Evolutionary conservation across 2,113 vertebrate genomes (phyloP).

Genomic region (Cygnus buccinator): DNA sequence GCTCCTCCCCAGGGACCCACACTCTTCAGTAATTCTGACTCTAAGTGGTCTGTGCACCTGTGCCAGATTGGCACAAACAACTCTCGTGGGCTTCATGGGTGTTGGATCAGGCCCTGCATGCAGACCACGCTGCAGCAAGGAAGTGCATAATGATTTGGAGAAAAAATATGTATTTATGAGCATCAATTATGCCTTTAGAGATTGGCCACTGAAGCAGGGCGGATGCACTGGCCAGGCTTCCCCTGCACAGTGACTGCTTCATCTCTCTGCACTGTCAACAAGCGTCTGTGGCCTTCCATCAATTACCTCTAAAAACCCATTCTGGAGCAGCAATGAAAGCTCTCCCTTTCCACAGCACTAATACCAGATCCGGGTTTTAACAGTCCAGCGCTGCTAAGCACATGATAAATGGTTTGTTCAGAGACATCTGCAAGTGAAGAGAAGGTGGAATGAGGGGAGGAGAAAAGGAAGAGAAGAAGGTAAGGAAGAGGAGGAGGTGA

Average conservation of each 20-base stretch:
- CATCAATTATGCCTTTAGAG: background rate
- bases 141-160: background rate
- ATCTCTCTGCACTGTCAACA: background rate
- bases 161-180: background rate
- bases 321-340: background rate
- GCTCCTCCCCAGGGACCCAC: background rate
- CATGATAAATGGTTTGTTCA: background rate
- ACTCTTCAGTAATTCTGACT: background rate
- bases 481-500: background rate
- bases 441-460: background rate
- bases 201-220: background rate
- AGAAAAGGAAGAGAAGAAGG: background rate
- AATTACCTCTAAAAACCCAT: background rate
- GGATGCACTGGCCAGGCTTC: background rate
- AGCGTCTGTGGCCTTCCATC: background rate
- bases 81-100: rapidly evolving
- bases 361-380: background rate
- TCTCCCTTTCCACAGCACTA: background rate
- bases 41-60: background rate
- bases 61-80: background rate
- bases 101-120: background rate
- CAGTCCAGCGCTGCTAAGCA: background rate
- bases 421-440: background rate
- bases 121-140: rapidly evolving
- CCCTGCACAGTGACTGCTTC: background rate